phyloP scores from a whole-genome alignment of 2,888 invertebrate species.

The Merodon equestris region DNA sequence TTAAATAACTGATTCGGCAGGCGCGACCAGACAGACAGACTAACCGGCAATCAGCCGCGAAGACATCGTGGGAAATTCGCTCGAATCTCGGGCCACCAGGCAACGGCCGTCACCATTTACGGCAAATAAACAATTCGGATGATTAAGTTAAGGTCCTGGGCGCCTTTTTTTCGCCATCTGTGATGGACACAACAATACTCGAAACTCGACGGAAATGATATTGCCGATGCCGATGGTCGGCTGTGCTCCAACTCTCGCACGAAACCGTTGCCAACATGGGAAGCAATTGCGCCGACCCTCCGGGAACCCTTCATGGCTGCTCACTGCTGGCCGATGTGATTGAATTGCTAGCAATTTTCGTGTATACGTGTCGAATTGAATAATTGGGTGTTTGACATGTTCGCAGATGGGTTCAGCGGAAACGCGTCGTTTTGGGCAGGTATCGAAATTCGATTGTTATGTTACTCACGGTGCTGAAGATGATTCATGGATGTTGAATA shows the following conservation, averaged over 20 bases:
- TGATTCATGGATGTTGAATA: background rate
- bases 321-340: slow-evolving; percentile 56
- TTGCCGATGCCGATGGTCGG: slow-evolving; percentile 55
- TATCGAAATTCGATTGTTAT: slow-evolving; percentile 53
- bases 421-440: slow-evolving; percentile 42
- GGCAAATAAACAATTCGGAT: slow-evolving; percentile 64
- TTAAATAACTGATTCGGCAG: no score
- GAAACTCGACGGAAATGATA: slow-evolving; percentile 49
- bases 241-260: background rate
- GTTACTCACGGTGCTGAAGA: slow-evolving; percentile 33
- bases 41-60: no score
- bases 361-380: slow-evolving; percentile 69
- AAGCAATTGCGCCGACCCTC: no score
- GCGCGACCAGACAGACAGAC: background rate
- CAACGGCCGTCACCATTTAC: slow-evolving; percentile 40
- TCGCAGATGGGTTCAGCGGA: slow-evolving; percentile 63
- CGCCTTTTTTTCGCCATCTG: slow-evolving; percentile 60
- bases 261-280: slow-evolving; percentile 30
- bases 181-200: slow-evolving; percentile 66
- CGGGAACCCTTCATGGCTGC: slow-evolving; percentile 49
- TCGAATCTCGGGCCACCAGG: slow-evolving; percentile 13
- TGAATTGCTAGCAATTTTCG: slow-evolving; percentile 68
- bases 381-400: slow-evolving; percentile 69
- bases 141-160: slow-evolving; percentile 52
- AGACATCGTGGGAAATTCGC: slow-evolving; percentile 61